These are phyloP conservation scores for Manis javanica DNA, from an alignment of 2,797 vertebrate genomes.

Conservation along the genomic window DNA sequence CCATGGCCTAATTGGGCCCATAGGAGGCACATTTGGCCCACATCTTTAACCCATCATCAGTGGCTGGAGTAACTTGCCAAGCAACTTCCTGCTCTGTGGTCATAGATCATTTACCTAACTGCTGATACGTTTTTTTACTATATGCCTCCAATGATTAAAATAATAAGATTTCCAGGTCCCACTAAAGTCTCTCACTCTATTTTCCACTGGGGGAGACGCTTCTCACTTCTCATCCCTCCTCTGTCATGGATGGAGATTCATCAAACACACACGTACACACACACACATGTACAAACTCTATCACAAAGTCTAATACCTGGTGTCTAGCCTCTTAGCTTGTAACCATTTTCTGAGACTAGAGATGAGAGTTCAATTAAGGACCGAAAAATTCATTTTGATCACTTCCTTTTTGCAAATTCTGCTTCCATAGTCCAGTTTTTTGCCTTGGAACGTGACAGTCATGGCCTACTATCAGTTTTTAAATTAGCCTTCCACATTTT, in stretches of 20 bases:
- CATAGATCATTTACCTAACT: too few relatives aligned
- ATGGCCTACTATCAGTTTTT: constrained; percentile 44
- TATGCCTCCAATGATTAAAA: too few relatives aligned
- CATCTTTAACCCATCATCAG: too few relatives aligned
- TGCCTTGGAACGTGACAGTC: neutral
- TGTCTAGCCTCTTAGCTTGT: neutral
- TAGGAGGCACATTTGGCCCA: too few relatives aligned
- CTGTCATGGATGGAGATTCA: neutral
- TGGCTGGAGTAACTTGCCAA: too few relatives aligned
- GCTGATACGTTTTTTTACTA: too few relatives aligned
- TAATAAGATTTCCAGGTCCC: too few relatives aligned
- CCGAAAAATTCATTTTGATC: neutral
- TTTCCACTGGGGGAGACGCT: too few relatives aligned
- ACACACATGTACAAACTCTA: neutral
- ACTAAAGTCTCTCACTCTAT: too few relatives aligned
- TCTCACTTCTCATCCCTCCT: neutral
- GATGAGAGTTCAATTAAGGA: constrained; percentile 18
- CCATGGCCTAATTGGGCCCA: too few relatives aligned
- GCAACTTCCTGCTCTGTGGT: too few relatives aligned
- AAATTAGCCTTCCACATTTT: neutral
- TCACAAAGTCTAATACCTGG: neutral
- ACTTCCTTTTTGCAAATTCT: neutral
- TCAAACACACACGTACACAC: neutral
- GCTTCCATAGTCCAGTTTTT: neutral
- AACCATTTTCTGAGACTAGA: neutral